Evolutionary conservation across 2,113 vertebrate species (phyloP).

Genomic region (Mesembrinibis cayennensis): DNA sequence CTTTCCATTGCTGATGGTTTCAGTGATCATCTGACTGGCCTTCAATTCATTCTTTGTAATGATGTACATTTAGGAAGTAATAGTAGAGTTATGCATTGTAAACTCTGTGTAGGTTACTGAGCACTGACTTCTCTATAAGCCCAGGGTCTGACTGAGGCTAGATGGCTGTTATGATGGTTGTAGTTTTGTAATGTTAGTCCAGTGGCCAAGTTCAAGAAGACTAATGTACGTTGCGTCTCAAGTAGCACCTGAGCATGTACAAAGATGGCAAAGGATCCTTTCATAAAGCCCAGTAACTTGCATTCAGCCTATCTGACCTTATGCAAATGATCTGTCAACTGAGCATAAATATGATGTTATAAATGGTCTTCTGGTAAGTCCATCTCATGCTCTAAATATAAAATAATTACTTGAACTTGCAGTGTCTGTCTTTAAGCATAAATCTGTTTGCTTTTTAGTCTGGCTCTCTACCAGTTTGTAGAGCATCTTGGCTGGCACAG

Average conservation of each 20-base stretch:
- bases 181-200: background rate
- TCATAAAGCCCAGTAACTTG: background rate
- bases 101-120: background rate
- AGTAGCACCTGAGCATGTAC: background rate
- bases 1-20: background rate
- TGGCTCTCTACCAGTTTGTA: background rate
- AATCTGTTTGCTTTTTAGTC: background rate
- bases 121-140: background rate
- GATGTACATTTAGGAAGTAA: background rate
- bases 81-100: background rate
- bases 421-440: background rate
- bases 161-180: background rate
- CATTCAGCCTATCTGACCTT: background rate
- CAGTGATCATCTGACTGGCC: background rate
- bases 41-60: background rate
- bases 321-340: background rate
- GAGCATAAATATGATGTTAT: background rate
- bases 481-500: background rate
- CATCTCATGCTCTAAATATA: background rate
- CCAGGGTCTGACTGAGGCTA: background rate
- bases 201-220: background rate
- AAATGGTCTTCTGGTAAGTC: background rate
- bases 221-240: background rate
- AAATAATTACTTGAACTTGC: background rate
- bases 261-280: background rate